Percentiles rank a stretch among this genome's conserved stretches.
Conservation (phyloP, 2,113 vertebrate species). For the Grammomys dolichurus region DNA sequence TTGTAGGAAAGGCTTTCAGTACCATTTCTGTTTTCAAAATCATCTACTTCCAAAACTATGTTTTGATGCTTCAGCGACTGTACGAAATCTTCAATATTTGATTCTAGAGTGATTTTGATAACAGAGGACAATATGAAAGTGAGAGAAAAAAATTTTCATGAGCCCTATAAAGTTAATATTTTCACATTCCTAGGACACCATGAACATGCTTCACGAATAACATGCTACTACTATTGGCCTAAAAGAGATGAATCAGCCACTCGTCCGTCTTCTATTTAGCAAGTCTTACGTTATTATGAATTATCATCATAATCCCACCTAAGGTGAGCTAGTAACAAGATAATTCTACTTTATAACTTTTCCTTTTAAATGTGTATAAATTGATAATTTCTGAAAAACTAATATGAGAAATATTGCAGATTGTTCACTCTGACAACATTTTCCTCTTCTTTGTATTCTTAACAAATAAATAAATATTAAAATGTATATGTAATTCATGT, state of each 20-base stretch:
- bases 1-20: conserved; percentile 90
- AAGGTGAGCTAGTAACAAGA: neutral
- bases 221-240: neutral
- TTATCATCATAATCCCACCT: neutral
- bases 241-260: neutral
- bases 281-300: neutral
- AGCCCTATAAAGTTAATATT: neutral
- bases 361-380: neutral
- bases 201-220: neutral
- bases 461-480: conserved; percentile 13
- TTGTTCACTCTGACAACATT: neutral
- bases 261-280: neutral
- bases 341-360: conserved; percentile 1
- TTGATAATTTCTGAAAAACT: neutral
- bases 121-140: neutral
- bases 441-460: neutral
- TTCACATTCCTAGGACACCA: neutral
- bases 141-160: neutral
- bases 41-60: conserved; percentile 91
- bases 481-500: neutral
- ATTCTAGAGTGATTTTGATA: conserved; percentile 83
- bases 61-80: conserved; percentile 90
- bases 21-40: conserved; percentile 87
- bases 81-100: conserved; percentile 92
- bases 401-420: neutral